Base-by-base conservation (phyloP, 2,888 invertebrate genomes). In the Pristionchus fissidentatus region DNA sequence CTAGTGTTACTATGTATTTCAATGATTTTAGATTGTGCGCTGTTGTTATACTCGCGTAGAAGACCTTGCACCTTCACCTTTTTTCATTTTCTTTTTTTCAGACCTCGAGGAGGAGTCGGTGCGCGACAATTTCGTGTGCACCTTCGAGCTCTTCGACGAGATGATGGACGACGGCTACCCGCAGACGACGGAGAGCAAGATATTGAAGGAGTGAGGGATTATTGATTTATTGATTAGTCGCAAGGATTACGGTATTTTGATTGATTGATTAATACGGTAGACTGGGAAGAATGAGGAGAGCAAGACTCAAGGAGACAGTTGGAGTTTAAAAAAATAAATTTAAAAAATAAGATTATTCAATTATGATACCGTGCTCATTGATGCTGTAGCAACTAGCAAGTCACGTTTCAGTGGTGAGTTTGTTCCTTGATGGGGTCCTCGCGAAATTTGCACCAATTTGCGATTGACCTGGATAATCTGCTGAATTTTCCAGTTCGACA, bases 161-260 rank as follows among this genome's bases (percentile, higher is more conserved):
- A 94, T 99, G 73, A 95, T 98, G 92, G 98, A 99, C 93, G 98
- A 98, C 94, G 98, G 98, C 0, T 98, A 89, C 83, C 98, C 98
- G 0, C 98, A 98, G 93, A 98, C 98, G 1, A 99, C 98, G 1
- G 98, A 98, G 92, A 97, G 97, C 90, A 97, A 98, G 93, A 98
- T 99, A 86, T 93, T 99, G 43, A 98, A 98, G 93, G 98, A 98
- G 94, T 94, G 90, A 92, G 94, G 89, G 22, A 26, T n/a, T 26
- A n/a, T 15, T 15, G 13, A 8, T n/a, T 26, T 60, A 10, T 49
- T 49, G n/a, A n/a, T n/a, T n/a, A n/a, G n/a, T n/a, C 62, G 19
- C 13, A 13, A 13, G 29, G 4, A 41, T 13, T 73, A n/a, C 41
- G 73, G 3, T 41, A 73, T 43, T 5, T 32, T 41, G 73, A 38